Base-by-base conservation (phyloP, 2,888 invertebrate genomes). In the Rhagonycha lutea region DNA sequence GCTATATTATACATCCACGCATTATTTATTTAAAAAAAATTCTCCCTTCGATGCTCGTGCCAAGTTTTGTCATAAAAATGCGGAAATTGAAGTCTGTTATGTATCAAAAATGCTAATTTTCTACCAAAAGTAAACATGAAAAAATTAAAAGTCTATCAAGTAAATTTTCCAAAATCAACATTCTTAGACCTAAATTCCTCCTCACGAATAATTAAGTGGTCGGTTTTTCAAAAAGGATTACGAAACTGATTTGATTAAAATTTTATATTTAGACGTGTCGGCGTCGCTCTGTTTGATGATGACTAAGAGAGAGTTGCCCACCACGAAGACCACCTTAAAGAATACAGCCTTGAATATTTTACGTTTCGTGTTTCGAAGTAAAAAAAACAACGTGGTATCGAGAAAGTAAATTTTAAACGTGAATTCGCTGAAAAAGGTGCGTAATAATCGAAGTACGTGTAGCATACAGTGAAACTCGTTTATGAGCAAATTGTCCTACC, bases 191-290 rank as follows among this genome's bases (percentile, higher is more conserved):
- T 47, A 47, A 47, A 47, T 47, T 47, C n/a, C 1, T n/a, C n/a
- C 47, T 47, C n/a, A n/a, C 47, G 47, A 47, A n/a, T 47, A 47
- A 47, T 47, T 47, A 47, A 47, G 47, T 47, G n/a, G 47, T n/a
- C 7, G 47, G 47, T 47, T 47, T 47, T 47, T 47, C n/a, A 47
- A 47, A 47, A 47, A 47, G 47, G n/a, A 47, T 47, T 47, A 47
- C 47, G 47, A 47, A n/a, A 47, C n/a, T 47, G 47, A 47, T 47
- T 47, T 47, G 47, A 47, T 47, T 47, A 47, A 47, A 47, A 2
- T 47, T 47, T 47, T 47, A 47, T 65, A 65, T 65, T 65, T 65
- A 65, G 63, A 65, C 63, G 63, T 65, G 63, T 65, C 63, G 63
- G 63, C 63, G 63, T 26, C 63, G 63, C 23, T 47, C 47, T n/a